A percentile compares a stretch with the other conserved stretches of the same genome.
Conservation (phyloP, 2,888 invertebrate genomes). For the Melanophora roralis region DNA sequence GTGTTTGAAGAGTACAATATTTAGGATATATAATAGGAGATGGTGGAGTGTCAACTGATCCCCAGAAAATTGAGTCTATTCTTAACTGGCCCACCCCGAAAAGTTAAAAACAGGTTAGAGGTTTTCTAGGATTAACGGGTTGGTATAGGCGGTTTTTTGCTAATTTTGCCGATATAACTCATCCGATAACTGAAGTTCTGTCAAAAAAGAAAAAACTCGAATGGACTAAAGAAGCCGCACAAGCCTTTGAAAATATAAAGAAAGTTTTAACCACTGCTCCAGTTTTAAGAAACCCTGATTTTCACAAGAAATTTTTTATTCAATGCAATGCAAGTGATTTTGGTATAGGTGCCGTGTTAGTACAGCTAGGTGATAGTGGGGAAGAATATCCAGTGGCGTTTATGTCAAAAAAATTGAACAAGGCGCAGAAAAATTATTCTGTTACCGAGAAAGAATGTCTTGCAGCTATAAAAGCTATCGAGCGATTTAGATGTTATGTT, state of each 20-base stretch:
- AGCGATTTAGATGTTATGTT: slow-evolving; percentile 52
- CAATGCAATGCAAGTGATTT: slow-evolving; percentile 22
- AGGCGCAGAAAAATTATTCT: slow-evolving; percentile 18
- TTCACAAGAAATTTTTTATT: slow-evolving; percentile 11
- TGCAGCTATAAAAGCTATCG: slow-evolving; percentile 29
- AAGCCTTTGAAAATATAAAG: slow-evolving; percentile 22
- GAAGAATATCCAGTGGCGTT: slow-evolving; percentile 1
- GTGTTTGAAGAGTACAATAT: not conserved
- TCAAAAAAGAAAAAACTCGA: slow-evolving; percentile 8
- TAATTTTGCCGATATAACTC: slow-evolving; percentile 5
- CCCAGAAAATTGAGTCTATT: slow-evolving; percentile 15
- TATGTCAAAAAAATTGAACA: slow-evolving; percentile 5
- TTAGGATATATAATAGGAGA: not conserved
- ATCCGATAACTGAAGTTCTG: slow-evolving; percentile 12
- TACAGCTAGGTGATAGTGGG: not conserved
- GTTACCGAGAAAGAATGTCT: not conserved
- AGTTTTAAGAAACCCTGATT: slow-evolving; percentile 20
- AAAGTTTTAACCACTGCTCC: not conserved
- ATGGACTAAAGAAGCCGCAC: slow-evolving; percentile 17
- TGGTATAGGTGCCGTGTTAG: slow-evolving; percentile 29
- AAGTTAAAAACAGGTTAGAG: slow-evolving; percentile 45
- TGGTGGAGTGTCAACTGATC: not conserved
- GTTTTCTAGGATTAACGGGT: slow-evolving; percentile 59
- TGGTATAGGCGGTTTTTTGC: slow-evolving; percentile 44
- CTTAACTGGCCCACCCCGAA: slow-evolving; percentile 46